Evolutionary conservation across 2,888 invertebrate genomes (phyloP).

Genomic region (Fissipunctia ypsillon): DNA sequence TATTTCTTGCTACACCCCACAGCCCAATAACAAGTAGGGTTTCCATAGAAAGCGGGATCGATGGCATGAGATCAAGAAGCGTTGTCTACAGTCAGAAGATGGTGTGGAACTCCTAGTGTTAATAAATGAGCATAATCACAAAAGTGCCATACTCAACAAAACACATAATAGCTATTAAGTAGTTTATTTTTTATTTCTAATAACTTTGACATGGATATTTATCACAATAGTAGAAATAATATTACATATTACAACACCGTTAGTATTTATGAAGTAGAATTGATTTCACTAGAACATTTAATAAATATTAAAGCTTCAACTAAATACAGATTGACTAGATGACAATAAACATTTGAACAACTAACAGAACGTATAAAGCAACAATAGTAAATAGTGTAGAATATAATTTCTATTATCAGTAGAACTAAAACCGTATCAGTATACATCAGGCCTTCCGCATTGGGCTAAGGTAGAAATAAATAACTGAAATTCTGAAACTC

Average conservation of each 20-base stretch:
- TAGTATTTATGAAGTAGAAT: constrained; percentile 28
- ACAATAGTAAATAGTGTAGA: constrained; percentile 49
- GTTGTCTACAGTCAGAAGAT: not conserved
- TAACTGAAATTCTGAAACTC: constrained; percentile 24
- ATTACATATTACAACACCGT: constrained; percentile 58
- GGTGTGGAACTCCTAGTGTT: not conserved
- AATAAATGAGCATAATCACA: too few species aligned
- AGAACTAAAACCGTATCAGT: constrained; percentile 20
- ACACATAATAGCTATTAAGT: constrained; percentile 15
- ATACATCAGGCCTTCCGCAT: constrained; percentile 20
- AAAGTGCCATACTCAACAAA: not conserved
- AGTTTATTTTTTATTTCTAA: constrained; percentile 51
- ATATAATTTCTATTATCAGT: constrained; percentile 6
- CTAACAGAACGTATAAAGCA: constrained; percentile 47
- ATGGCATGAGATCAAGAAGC: not conserved
- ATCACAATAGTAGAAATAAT: constrained; percentile 66
- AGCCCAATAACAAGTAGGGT: not conserved
- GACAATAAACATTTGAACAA: constrained; percentile 57
- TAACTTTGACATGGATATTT: constrained; percentile 58
- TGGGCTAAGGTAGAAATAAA: not conserved
- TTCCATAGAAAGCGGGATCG: not conserved
- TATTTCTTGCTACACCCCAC: not conserved
- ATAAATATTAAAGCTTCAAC: constrained; percentile 62
- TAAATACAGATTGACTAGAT: constrained; percentile 66
- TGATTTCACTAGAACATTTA: constrained; percentile 47